Evolutionary conservation across 2,113 vertebrate species (phyloP), one percentile per base, ranked within the genome.

Genomic region (Dicrurus megarhynchus): DNA sequence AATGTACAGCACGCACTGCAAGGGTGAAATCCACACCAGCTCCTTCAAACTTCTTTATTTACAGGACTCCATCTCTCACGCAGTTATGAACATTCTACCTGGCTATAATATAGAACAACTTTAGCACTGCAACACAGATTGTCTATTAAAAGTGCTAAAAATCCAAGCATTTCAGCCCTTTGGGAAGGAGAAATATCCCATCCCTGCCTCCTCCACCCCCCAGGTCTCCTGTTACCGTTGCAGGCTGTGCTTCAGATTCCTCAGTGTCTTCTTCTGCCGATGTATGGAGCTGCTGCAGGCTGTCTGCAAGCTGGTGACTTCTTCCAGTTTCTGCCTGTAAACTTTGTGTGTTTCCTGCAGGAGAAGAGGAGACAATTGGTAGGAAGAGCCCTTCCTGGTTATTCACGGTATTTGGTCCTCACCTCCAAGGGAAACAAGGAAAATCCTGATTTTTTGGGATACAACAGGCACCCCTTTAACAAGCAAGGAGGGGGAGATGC

Each of bases 251-350:
- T 98, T 98, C n/a, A 99, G 84, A 35, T 99, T 99, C 88, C 96
- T 98, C 5, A 99, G 97, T 0, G 97, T 97, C 92, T 98, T 98
- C 96, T 99, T 99, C 94, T 99, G 99, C 92, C 99, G 99, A 78
- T 96, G 97, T 94, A 99, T 99, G 83, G 98, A 98, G 39, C 94
- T 96, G 96, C 98, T 99, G 93, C 99, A 99, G 18, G 97, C 95
- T 1, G 97, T 91, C 97, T 99, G 99, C 57, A 99, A 98, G 23
- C 95, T 98, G 3, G 98, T 99, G 85, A 99, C 98, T 91, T 99
- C 99, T 89, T 99, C 99, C 19, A 99, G 97, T 91, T 99, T 99
- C 90, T 99, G 99, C 89, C 97, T 97, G 97, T 99, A 99, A 50
- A 99, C 93, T 97, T 99, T 99, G 97, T 99, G 99, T 1, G 98